Conservation (phyloP, 2,888 invertebrate species). For the Thysanoteuthis rhombus region DNA sequence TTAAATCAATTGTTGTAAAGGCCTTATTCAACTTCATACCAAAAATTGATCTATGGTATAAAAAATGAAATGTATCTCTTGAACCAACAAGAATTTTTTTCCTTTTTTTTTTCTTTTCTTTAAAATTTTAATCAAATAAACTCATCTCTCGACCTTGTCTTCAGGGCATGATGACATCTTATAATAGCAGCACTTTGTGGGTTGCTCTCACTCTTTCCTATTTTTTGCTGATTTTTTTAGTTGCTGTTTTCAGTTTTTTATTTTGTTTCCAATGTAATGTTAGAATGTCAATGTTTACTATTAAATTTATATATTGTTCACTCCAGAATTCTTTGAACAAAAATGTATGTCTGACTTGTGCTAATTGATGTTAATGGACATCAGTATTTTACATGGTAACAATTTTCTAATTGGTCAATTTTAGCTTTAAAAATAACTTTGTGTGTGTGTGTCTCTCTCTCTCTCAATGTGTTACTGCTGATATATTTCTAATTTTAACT, state of each 20-base stretch:
- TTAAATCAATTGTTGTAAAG: not conserved
- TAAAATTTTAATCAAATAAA: not conserved
- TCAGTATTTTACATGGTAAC: not conserved
- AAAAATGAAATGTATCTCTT: too few species aligned
- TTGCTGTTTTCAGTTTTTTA: not conserved
- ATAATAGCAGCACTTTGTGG: not conserved
- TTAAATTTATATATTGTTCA: not conserved
- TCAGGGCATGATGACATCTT: not conserved
- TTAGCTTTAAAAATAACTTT: not conserved
- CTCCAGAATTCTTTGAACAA: not conserved
- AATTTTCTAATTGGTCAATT: not conserved
- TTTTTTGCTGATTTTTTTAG: not conserved
- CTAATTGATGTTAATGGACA: not conserved
- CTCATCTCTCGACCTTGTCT: not conserved
- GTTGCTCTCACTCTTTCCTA: not conserved
- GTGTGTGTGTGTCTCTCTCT: not conserved
- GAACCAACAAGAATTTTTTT: too few species aligned
- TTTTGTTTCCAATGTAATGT: not conserved
- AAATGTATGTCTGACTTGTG: not conserved
- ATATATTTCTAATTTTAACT: not conserved
- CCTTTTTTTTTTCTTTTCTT: too few species aligned
- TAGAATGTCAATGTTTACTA: conserved; percentile 12
- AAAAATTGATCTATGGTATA: not conserved
- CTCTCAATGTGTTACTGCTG: not conserved
- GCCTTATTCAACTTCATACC: not conserved